Percentiles rank a stretch among this genome's conserved stretches.
phyloP scores from a whole-genome alignment of 2,113 vertebrate species.

The Gnathonemus longibarbis region DNA sequence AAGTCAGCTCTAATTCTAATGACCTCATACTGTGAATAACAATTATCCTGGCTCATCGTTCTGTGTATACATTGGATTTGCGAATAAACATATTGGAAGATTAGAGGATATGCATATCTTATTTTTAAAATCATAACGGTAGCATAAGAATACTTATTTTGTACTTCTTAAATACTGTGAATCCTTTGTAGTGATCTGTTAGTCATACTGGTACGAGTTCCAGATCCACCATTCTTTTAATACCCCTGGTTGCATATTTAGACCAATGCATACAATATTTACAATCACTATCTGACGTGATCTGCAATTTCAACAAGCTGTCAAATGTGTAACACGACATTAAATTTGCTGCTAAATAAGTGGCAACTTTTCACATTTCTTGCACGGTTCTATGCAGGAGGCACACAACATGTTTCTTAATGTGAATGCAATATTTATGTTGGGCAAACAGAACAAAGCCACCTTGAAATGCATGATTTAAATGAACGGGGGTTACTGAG shows the following conservation, averaged over 20 bases:
- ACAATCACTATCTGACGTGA: not conserved
- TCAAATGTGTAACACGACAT: not conserved
- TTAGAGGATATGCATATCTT: not conserved
- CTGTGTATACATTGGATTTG: not conserved
- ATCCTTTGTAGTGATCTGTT: not conserved
- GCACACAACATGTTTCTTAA: not conserved
- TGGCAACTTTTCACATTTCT: not conserved
- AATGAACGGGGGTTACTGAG: not conserved
- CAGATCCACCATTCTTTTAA: not conserved
- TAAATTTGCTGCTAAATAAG: not conserved
- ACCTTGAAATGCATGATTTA: not conserved
- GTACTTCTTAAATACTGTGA: not conserved
- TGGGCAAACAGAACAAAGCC: not conserved
- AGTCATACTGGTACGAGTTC: not conserved
- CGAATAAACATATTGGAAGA: not conserved
- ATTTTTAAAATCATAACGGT: not conserved
- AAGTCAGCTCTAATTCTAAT: not conserved
- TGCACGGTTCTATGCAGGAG: not conserved
- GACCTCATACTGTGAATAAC: not conserved
- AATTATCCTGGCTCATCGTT: not conserved
- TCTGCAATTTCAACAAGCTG: not conserved
- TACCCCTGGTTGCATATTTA: not conserved
- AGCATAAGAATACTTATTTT: not conserved
- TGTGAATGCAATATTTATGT: not conserved
- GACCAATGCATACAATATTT: not conserved